phyloP scores from a whole-genome alignment of 2,888 invertebrate species.

The Spialia ferax region DNA sequence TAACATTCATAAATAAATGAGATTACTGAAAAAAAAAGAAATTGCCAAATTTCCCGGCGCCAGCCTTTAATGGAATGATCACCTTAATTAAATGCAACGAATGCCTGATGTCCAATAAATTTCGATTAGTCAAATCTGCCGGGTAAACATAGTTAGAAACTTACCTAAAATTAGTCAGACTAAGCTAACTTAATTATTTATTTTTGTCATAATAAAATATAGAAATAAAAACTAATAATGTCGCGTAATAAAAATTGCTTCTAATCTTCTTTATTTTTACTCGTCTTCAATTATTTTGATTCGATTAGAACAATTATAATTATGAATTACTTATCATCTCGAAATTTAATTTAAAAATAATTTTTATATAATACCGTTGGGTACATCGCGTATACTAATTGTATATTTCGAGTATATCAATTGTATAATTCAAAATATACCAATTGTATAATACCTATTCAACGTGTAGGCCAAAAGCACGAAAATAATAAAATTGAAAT shows the following conservation, averaged over 20 bases:
- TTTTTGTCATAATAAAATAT: constrained; percentile 26
- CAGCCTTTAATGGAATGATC: constrained; percentile 59
- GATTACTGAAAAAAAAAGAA: constrained; percentile 65
- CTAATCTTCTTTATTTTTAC: constrained; percentile 11
- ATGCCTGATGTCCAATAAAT: constrained; percentile 41
- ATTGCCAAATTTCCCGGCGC: constrained; percentile 74
- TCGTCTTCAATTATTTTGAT: constrained; percentile 13
- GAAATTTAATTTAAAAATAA: constrained; percentile 31
- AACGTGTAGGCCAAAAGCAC: constrained; percentile 10
- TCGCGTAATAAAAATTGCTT: constrained; percentile 25
- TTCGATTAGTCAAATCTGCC: constrained; percentile 33
- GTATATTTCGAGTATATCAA: constrained; percentile 26
- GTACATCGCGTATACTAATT: constrained; percentile 18
- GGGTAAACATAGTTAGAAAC: constrained; percentile 27
- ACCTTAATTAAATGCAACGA: constrained; percentile 60
- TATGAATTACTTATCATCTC: neutral
- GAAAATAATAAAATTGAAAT: constrained; percentile 25
- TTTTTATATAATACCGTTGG: constrained; percentile 15
- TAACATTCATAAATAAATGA: constrained; percentile 65
- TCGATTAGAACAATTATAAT: constrained; percentile 21
- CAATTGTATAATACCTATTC: constrained; percentile 15
- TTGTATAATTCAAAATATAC: constrained; percentile 25
- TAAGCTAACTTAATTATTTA: constrained; percentile 43
- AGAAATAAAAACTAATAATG: constrained; percentile 24
- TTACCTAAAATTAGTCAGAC: constrained; percentile 35